phyloP scores from a whole-genome alignment of 2,797 vertebrate species.

The Lacerta viridis region DNA sequence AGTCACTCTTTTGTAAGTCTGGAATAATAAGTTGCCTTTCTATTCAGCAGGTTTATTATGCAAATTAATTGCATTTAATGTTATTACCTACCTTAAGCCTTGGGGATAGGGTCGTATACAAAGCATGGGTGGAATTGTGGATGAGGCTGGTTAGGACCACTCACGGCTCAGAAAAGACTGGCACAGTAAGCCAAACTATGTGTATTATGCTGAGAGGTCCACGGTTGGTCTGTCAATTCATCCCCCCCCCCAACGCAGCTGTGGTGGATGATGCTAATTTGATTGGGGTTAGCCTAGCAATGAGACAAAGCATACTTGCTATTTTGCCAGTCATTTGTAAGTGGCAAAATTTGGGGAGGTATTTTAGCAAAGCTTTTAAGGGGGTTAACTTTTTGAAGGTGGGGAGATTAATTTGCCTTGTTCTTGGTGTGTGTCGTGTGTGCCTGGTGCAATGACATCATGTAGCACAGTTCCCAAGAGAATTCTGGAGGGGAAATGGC shows the following conservation, averaged over 20 bases:
- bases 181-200: too few species aligned
- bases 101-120: not conserved
- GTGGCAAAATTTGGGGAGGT: too few species aligned
- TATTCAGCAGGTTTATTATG: not conserved
- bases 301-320: too few species aligned
- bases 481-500: not conserved
- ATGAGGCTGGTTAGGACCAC: not conserved
- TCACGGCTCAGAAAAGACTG: not conserved
- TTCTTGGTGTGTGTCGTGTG: not conserved
- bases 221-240: too few species aligned
- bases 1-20: not conserved
- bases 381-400: too few species aligned
- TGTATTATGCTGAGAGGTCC: too few species aligned
- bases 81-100: not conserved
- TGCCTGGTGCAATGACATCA: not conserved
- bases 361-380: too few species aligned
- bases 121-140: not conserved
- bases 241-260: too few species aligned
- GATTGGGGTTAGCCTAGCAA: too few species aligned
- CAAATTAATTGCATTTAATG: not conserved
- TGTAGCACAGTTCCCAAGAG: not conserved
- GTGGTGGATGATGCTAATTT: too few species aligned
- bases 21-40: not conserved
- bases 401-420: too few species aligned
- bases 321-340: too few species aligned